phyloP scores from a whole-genome alignment of 2,888 invertebrate species.

The Tetragonisca angustula region DNA sequence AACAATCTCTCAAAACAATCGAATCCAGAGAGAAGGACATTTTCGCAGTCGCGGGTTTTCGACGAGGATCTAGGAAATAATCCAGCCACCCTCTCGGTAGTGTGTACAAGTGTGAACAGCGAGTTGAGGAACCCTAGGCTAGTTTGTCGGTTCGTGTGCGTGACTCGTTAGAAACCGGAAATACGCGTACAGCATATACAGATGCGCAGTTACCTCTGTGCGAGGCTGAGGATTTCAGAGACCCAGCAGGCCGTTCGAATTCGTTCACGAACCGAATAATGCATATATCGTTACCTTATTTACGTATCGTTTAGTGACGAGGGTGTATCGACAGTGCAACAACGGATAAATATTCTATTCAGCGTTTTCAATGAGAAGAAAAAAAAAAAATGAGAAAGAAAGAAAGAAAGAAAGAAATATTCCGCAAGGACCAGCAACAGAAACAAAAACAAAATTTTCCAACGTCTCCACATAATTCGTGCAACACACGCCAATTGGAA shows the following conservation, averaged over 20 bases:
- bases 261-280: constrained; percentile 26
- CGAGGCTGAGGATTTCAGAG: constrained; percentile 4
- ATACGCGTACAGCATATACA: constrained; percentile 32
- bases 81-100: constrained; percentile 77
- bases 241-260: constrained; percentile 37
- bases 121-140: constrained; percentile 64
- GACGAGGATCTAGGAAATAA: constrained; percentile 69
- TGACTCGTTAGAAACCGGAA: constrained; percentile 37
- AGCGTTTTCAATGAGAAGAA: not conserved
- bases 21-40: not conserved
- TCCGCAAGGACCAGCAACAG: no score
- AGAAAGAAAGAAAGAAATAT: no score
- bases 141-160: constrained; percentile 53
- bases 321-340: not conserved
- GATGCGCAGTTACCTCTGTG: constrained; percentile 6
- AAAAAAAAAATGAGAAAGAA: no score
- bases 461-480: not conserved
- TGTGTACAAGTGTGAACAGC: constrained; percentile 65
- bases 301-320: constrained; percentile 7
- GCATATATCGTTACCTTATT: constrained; percentile 28
- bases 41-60: constrained; percentile 64
- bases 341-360: not conserved
- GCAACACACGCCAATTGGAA: not conserved
- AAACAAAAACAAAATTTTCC: no score
- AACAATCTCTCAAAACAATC: no score